A percentile compares a stretch with the other conserved stretches of the same genome.
Evolutionary conservation across 2,888 invertebrate genomes (phyloP).

Genomic region (Meiosimyza platycephala): DNA sequence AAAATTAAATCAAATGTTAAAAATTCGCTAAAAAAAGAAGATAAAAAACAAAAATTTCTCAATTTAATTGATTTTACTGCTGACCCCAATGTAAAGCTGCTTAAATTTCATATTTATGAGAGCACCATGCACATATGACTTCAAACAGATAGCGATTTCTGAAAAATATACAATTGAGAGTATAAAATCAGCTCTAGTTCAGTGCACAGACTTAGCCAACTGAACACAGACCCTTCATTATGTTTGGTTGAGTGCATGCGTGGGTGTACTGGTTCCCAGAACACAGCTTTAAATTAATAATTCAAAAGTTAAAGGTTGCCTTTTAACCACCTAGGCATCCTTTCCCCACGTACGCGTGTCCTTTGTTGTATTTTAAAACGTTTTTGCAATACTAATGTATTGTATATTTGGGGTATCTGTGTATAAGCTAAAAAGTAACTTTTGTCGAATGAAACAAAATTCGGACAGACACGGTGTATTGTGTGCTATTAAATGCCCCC

Average conservation of each 20-base stretch:
- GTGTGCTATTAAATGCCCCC: neutral
- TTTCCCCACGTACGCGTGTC: neutral
- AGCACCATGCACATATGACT: neutral
- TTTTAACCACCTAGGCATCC: neutral
- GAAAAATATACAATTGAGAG: neutral
- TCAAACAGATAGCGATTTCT: neutral
- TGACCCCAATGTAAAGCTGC: neutral
- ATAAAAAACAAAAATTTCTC: neutral
- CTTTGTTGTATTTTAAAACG: neutral
- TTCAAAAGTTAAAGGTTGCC: constrained; percentile 25
- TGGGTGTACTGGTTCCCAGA: neutral
- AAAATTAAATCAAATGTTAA: neutral
- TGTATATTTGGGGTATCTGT: neutral
- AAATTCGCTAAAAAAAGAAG: neutral
- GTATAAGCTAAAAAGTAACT: neutral
- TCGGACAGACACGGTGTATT: too few species aligned
- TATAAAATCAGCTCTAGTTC: constrained; percentile 6
- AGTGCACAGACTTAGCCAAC: constrained; percentile 1
- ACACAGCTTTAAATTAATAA: constrained; percentile 30
- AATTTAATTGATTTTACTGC: constrained; percentile 12
- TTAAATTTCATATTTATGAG: constrained; percentile 12
- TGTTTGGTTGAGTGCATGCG: constrained; percentile 6
- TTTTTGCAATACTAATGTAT: neutral
- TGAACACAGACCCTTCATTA: constrained; percentile 22
- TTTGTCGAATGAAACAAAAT: neutral